These are phyloP conservation scores for Lepidothrix coronata DNA, from an alignment of 2,113 vertebrate genomes.

Conservation along the genomic window DNA sequence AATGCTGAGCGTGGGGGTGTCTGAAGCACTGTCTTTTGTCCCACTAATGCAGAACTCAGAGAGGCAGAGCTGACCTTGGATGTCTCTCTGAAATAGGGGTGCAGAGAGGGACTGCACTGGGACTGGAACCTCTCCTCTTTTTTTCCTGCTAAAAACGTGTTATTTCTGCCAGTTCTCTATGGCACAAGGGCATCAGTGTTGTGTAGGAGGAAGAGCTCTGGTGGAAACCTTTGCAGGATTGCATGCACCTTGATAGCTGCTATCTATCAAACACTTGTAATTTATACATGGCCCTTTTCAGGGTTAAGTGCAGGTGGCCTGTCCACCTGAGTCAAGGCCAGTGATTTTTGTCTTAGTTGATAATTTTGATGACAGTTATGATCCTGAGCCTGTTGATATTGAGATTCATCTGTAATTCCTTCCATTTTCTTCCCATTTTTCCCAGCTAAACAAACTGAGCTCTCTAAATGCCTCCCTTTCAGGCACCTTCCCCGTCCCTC, in stretches of 20 bases:
- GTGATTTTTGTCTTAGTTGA: neutral
- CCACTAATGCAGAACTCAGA: rapidly evolving
- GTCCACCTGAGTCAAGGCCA: neutral
- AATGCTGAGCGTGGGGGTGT: rapidly evolving
- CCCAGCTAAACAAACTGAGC: neutral
- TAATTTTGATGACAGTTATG: neutral
- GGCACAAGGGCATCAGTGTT: neutral
- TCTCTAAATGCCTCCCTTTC: neutral
- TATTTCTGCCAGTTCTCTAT: neutral
- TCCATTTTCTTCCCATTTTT: neutral
- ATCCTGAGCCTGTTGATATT: neutral
- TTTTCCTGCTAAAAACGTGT: rapidly evolving
- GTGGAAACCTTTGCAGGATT: neutral
- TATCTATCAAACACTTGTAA: neutral
- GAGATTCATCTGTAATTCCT: neutral
- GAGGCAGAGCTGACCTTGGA: neutral
- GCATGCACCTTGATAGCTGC: neutral
- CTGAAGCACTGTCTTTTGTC: rapidly evolving
- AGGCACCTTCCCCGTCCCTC: neutral
- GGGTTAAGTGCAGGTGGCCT: neutral
- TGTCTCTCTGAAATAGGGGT: neutral
- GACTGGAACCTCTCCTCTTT: neutral
- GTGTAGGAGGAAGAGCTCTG: neutral
- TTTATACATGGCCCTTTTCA: neutral
- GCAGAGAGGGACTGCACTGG: neutral